These are phyloP conservation scores for Xylocopa sonorina DNA, from an alignment of 1,140 invertebrate species.

Conservation along the genomic window DNA sequence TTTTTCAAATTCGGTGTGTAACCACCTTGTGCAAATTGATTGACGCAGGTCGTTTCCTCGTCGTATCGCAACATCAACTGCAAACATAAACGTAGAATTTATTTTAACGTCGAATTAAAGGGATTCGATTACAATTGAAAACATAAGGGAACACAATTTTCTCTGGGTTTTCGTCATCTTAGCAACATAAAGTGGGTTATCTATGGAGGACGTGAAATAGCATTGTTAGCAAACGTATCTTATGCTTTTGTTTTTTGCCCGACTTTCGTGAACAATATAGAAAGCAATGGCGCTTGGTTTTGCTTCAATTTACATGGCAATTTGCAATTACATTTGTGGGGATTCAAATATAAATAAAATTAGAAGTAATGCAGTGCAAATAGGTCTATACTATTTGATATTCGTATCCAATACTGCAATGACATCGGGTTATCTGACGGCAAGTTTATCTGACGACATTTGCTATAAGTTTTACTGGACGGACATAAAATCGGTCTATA, in stretches of 20 bases:
- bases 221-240: background rate
- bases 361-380: background rate
- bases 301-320: background rate
- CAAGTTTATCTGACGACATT: background rate
- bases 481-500: background rate
- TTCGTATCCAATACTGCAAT: background rate
- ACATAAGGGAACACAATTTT: too few relatives aligned
- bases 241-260: background rate
- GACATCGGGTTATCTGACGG: conserved; percentile 6
- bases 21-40: background rate
- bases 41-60: background rate
- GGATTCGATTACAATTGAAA: background rate
- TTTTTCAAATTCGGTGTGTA: conserved; percentile 3
- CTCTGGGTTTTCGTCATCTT: too few relatives aligned
- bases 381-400: conserved; percentile 6
- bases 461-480: background rate
- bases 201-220: background rate
- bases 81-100: background rate
- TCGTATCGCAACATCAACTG: conserved; percentile 6
- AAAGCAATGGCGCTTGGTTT: background rate
- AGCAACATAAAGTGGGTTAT: too few relatives aligned
- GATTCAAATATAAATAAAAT: conserved; percentile 1
- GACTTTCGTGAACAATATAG: background rate
- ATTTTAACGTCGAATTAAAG: background rate
- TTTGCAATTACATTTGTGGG: background rate